Evolutionary conservation across 2,888 invertebrate genomes (phyloP).

Genomic region (Keiferia lycopersicella): DNA sequence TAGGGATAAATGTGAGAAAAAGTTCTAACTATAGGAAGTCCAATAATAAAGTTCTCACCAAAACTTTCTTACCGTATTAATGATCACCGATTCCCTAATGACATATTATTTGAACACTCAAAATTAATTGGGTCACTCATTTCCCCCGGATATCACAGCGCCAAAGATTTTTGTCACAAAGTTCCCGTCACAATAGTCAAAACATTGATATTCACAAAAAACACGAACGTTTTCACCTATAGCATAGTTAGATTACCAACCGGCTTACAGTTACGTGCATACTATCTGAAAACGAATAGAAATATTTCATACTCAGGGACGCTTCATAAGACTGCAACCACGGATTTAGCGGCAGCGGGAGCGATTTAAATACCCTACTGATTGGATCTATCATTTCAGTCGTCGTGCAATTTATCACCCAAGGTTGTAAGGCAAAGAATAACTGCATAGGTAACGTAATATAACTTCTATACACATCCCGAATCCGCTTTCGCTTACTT

Average conservation of each 20-base stretch:
- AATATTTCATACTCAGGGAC: constrained; percentile 11
- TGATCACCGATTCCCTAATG: constrained; percentile 6
- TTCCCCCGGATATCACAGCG: constrained; percentile 1
- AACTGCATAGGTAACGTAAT: no score
- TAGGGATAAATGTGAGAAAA: no score
- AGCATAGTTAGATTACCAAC: constrained; percentile 10
- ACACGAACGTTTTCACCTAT: neutral
- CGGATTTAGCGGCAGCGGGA: neutral
- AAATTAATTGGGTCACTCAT: neutral
- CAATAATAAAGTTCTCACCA: neutral
- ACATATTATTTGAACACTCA: neutral
- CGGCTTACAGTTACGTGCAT: constrained; percentile 2
- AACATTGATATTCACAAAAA: neutral
- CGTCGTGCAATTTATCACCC: no score
- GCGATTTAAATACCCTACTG: no score
- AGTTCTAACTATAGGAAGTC: no score
- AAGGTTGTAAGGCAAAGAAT: no score
- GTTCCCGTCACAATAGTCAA: neutral
- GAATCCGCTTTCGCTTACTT: neutral
- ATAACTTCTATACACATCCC: no score
- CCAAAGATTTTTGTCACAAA: neutral
- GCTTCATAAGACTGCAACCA: neutral
- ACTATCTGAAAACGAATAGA: neutral
- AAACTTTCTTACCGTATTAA: neutral
- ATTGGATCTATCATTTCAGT: no score